Conservation (phyloP, 1,140 invertebrate species). For the Ridgeia piscesae region DNA sequence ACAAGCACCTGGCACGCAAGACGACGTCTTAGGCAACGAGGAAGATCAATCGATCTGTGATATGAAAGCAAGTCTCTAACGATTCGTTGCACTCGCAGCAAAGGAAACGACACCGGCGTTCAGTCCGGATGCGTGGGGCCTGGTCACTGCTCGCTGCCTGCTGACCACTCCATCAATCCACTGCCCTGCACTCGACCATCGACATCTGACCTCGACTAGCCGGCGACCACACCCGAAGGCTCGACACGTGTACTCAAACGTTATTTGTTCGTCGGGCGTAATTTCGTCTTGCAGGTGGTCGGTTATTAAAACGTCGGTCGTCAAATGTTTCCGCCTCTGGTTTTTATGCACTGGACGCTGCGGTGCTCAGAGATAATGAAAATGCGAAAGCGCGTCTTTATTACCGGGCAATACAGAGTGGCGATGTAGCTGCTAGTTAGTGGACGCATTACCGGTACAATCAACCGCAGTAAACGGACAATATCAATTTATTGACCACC, state of each 20-base stretch:
- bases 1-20: not conserved
- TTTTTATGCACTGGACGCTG: not conserved
- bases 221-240: not conserved
- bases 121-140: not conserved
- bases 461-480: not conserved
- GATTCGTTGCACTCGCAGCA: not conserved
- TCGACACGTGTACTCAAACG: not conserved
- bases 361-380: not conserved
- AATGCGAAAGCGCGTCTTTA: not conserved
- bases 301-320: slow-evolving; percentile 4
- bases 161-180: not conserved
- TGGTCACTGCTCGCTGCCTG: not conserved
- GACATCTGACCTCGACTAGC: not conserved
- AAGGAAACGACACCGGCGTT: not conserved
- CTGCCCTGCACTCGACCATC: not conserved
- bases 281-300: not conserved
- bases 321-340: not conserved
- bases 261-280: not conserved
- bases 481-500: not conserved
- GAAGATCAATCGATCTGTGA: not conserved
- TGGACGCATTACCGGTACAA: not conserved
- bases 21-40: not conserved
- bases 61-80: not conserved
- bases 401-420: not conserved
- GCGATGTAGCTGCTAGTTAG: not conserved